Conservation (phyloP, 2,888 invertebrate genomes). For the Drosophila cracens region DNA sequence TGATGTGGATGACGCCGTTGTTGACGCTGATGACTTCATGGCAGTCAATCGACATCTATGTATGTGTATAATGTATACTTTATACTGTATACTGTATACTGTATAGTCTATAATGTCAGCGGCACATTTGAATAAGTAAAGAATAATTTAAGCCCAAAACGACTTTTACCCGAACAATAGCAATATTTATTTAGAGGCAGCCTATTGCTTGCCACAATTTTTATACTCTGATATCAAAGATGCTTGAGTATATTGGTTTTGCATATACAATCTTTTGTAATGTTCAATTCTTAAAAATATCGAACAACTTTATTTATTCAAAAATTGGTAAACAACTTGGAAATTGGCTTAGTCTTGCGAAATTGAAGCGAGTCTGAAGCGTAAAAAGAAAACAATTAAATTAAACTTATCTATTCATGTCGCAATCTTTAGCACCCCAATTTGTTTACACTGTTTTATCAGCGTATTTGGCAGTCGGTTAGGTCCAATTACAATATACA, state of each 20-base stretch:
- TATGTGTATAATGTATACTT: slow-evolving; percentile 1
- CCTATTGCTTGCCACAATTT: slow-evolving; percentile 12
- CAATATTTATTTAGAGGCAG: slow-evolving; percentile 19
- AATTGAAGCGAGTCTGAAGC: neutral
- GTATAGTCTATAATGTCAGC: slow-evolving; percentile 38
- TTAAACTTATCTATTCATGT: neutral
- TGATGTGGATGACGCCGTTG: slow-evolving; percentile 67
- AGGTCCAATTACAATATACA: neutral
- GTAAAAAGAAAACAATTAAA: neutral
- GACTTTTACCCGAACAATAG: slow-evolving; percentile 37
- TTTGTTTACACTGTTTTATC: neutral
- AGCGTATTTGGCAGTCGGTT: neutral
- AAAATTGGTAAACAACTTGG: neutral
- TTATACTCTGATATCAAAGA: neutral
- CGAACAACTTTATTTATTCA: neutral
- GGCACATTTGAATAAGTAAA: slow-evolving; percentile 71
- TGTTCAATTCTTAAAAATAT: neutral
- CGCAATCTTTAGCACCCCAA: neutral
- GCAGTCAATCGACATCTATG: slow-evolving; percentile 53
- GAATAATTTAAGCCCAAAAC: slow-evolving; percentile 65
- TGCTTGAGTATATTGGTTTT: neutral
- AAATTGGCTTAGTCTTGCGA: neutral
- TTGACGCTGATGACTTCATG: slow-evolving; percentile 77
- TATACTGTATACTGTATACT: neutral
- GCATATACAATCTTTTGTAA: neutral